Percentiles rank a stretch among this genome's conserved stretches.
phyloP scores from a whole-genome alignment of 2,888 invertebrate genomes.

The Caenorhabditis macrosperma region DNA sequence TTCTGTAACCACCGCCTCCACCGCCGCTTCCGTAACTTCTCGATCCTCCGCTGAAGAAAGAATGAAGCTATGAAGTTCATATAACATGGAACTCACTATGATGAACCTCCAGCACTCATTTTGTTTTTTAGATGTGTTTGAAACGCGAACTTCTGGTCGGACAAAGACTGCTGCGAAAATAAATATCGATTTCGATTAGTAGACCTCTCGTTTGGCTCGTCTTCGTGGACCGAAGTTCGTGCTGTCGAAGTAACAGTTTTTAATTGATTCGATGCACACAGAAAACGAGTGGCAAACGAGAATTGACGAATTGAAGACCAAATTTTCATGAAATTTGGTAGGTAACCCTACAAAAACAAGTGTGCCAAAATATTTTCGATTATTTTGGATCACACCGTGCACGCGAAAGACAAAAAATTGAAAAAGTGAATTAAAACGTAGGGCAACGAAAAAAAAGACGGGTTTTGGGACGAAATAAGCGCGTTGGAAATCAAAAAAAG shows the following conservation, averaged over 20 bases:
- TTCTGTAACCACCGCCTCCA: conserved; percentile 51
- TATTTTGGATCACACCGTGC: conserved; percentile 46
- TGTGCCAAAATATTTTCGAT: conserved; percentile 40
- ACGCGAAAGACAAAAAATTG: conserved; percentile 1
- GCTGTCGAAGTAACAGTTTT: conserved; percentile 49
- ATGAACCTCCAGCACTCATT: conserved; percentile 61
- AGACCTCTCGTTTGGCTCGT: conserved; percentile 53
- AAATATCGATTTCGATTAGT: conserved; percentile 51
- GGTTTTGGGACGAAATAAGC: conserved; percentile 40
- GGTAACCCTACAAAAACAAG: conserved; percentile 50
- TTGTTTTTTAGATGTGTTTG: conserved; percentile 58
- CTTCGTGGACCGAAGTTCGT: conserved; percentile 27
- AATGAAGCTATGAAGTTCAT: not conserved
- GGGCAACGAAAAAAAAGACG: conserved; percentile 1
- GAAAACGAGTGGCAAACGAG: conserved; percentile 55
- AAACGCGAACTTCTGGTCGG: conserved; percentile 63
- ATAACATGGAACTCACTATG: conserved; percentile 59
- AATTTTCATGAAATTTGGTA: conserved; percentile 37
- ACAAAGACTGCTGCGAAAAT: conserved; percentile 53
- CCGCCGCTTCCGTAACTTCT: conserved; percentile 47
- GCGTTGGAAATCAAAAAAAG: conserved; percentile 33
- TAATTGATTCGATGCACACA: conserved; percentile 38
- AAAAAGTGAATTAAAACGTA: not conserved
- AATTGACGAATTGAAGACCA: conserved; percentile 50
- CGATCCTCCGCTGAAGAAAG: conserved; percentile 45